phyloP scores from a whole-genome alignment of 2,888 invertebrate species.

The Eumerus sabulonum region DNA sequence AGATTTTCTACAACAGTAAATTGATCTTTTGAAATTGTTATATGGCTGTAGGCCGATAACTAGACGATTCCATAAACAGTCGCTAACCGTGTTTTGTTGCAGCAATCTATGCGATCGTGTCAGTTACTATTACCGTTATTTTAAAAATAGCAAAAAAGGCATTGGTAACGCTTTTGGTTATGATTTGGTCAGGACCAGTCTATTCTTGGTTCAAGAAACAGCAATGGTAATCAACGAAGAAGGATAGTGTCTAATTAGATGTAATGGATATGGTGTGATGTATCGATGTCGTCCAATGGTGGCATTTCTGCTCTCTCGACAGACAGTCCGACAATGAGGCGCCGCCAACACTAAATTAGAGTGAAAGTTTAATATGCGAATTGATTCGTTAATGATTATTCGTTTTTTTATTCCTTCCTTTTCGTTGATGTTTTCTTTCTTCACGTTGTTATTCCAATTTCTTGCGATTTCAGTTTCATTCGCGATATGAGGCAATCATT shows the following conservation, averaged over 20 bases:
- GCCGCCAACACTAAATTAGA: conserved; percentile 53
- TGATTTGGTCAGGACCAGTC: conserved; percentile 43
- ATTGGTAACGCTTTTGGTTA: conserved; percentile 38
- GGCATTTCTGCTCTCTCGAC: background rate
- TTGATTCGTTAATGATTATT: conserved; percentile 21
- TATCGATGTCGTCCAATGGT: background rate
- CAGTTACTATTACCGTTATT: background rate
- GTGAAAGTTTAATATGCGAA: conserved; percentile 54
- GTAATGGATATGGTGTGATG: conserved; percentile 4
- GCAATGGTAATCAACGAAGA: too few relatives aligned
- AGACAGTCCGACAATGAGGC: conserved; percentile 52
- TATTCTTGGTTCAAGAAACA: conserved; percentile 9
- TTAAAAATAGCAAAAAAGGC: conserved; percentile 55
- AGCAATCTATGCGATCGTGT: conserved; percentile 20
- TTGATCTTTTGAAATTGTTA: background rate
- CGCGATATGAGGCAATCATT: too few relatives aligned
- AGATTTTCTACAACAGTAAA: conserved; percentile 42
- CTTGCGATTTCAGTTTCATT: too few relatives aligned
- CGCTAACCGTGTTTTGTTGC: conserved; percentile 57
- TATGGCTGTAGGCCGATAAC: background rate
- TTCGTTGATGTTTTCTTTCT: background rate
- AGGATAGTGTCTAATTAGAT: conserved; percentile 38
- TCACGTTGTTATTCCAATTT: too few relatives aligned
- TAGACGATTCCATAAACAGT: conserved; percentile 45
- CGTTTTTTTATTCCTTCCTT: background rate